These are phyloP conservation scores for Patella pellucida DNA, from an alignment of 2,888 invertebrate species.

Conservation along the genomic window DNA sequence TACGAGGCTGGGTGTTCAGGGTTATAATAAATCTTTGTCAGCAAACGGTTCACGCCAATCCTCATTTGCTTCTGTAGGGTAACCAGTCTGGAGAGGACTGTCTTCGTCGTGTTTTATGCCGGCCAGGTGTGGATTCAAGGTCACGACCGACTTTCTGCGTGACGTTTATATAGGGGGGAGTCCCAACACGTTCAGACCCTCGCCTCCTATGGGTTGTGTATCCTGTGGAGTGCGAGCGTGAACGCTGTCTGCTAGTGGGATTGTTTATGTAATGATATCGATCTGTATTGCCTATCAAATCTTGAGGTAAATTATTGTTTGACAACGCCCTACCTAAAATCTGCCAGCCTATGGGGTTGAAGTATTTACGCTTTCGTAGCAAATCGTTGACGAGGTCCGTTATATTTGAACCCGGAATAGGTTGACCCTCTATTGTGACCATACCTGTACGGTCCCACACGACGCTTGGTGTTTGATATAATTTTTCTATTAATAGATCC, in stretches of 20 bases:
- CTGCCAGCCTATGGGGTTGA: no score
- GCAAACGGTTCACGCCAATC: neutral
- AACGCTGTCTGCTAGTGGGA: no score
- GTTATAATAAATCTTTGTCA: neutral
- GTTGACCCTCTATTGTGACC: neutral
- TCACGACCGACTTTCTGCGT: no score
- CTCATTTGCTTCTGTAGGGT: neutral
- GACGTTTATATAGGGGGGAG: no score
- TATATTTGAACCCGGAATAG: neutral
- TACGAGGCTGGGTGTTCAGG: neutral
- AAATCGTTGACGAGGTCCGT: neutral
- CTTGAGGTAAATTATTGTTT: neutral
- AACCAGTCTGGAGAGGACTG: neutral
- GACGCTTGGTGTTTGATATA: neutral
- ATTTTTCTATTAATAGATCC: neutral
- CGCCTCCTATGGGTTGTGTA: no score
- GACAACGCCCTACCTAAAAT: no score
- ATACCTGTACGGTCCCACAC: neutral
- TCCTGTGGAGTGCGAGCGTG: no score
- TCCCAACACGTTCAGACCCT: no score
- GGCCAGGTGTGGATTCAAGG: no score
- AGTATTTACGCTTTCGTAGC: neutral
- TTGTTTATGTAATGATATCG: neutral
- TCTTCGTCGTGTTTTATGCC: neutral
- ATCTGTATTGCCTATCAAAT: neutral